Evolutionary conservation across 1,140 invertebrate species (phyloP), one percentile per base, ranked within the genome.

Genomic region (Asobara japonica): DNA sequence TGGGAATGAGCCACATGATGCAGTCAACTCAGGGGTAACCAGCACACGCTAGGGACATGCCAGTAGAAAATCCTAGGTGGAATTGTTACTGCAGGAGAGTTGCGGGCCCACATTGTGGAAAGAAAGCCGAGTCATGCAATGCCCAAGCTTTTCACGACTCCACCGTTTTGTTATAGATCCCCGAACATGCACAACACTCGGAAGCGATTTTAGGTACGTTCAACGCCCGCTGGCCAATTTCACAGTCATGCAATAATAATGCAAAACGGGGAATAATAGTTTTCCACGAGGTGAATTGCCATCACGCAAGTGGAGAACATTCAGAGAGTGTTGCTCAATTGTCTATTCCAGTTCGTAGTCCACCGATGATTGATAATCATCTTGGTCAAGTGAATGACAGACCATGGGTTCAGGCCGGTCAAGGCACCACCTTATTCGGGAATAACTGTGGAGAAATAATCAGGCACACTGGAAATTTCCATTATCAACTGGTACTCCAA

Each of bases 1-100:
- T 88, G 86, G 86, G 86, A 88, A 88, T 86, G 83, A 79, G 84
- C 83, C 82, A 82, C 84, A 80, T 86, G 83, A 38, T 74, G 13
- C 25, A 20, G 38, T 41, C 38, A 27, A 0, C 11, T 7, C 18
- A 65, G 62, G 18, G 65, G 41, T 20, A 68, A n/a, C 27, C 36
- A 48, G 33, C 38, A 72, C 48, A 64, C 29, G 45, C 66, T 22
- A 36, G 18, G 25, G 41, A 45, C 41, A 25, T 31, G 70, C 66
- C 84, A 74, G 1, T 25, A 20, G n/a, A 16, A 62, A 83, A 86
- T 84, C 81, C 84, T 86, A 85, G 86, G 83, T 86, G 85, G 83
- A 81, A 86, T 86, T 86, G 83, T 84, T 82, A 75, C 22, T 25
- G 51, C 4, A 56, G 6, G 10, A 13, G 20, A 36, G 11, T 36